Percentiles rank a stretch among this genome's conserved stretches.
Evolutionary conservation across 2,113 vertebrate species (phyloP).

Genomic region (Casuarius casuarius): DNA sequence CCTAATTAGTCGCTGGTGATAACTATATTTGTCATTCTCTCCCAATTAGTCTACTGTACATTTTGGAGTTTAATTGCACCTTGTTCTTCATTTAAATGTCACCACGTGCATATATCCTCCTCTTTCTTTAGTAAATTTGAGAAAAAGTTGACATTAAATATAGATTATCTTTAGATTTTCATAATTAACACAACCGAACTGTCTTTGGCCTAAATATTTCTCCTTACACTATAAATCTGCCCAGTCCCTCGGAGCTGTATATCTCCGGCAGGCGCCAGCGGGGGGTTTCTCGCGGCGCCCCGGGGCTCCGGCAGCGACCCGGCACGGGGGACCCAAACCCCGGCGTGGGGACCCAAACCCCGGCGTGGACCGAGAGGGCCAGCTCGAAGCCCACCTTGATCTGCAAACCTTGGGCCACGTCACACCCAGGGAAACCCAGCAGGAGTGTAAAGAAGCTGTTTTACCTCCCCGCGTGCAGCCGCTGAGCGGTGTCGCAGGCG

Average conservation of each 20-base stretch:
- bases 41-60: slow-evolving; percentile 83
- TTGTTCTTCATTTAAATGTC: slow-evolving; percentile 82
- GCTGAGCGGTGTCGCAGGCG: too few species aligned
- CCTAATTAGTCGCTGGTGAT: slow-evolving; percentile 84
- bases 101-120: slow-evolving; percentile 74
- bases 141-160: slow-evolving; percentile 82
- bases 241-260: neutral
- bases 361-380: too few species aligned
- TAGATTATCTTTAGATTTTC: slow-evolving; percentile 85
- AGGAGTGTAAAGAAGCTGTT: too few species aligned
- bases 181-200: slow-evolving; percentile 82
- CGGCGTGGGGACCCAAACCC: too few species aligned
- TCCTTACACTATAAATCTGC: slow-evolving; percentile 66
- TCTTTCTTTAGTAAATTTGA: slow-evolving; percentile 78
- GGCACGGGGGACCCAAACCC: too few species aligned
- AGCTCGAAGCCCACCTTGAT: too few species aligned
- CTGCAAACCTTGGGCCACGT: too few species aligned
- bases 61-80: slow-evolving; percentile 83
- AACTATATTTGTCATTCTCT: slow-evolving; percentile 86
- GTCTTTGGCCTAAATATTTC: slow-evolving; percentile 75
- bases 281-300: too few species aligned
- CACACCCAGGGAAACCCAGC: too few species aligned
- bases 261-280: too few species aligned
- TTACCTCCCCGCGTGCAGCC: too few species aligned
- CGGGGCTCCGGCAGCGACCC: too few species aligned